Base-by-base conservation (phyloP, 2,113 vertebrate genomes). In the Colistium nudipinnis region DNA sequence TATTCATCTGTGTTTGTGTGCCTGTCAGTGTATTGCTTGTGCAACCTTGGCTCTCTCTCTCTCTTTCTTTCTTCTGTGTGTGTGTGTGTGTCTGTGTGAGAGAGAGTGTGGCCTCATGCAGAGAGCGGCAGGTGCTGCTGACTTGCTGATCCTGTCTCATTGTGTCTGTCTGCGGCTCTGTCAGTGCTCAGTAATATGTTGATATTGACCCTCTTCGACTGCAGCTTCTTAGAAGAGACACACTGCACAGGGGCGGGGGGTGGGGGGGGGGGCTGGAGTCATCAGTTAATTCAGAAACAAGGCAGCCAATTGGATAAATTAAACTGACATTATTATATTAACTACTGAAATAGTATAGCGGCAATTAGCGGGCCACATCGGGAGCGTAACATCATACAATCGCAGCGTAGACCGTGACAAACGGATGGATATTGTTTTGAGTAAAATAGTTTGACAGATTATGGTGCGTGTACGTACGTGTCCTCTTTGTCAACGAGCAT, bases 101-200 rank as follows among this genome's bases (percentile, higher is more conserved):
- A 49, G 65, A 62, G 74, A 43, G 60, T 59, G 59, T 25, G 66
- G 72, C 62, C 49, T 74, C 62, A 38, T 76, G 74, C 67, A 82
- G 70, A 72, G 64, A 83, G 66, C 49, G 36, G 85, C 88, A 91
- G 90, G 86, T 88, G 90, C 87, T 88, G 87, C 89, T 91, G 89
- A 91, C 87, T 92, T 83, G 89, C 90, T 91, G 90, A 92, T 91
- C 86, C 85, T 71, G 82, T 87, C 88, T 91, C 89, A 88, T 89
- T 89, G 86, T 85, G 86, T 86, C 89, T 92, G 90, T 93, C 91
- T 87, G 85, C 88, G 78, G 80, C 66, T 91, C 87, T 82, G 76
- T 91, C 84, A 90, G 84, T 78, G 70, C 82, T 72, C 83, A 79
- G 85, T 89, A 91, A 92, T 90, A 91, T 90, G 90, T 89, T 90